A percentile compares a stretch with the other conserved stretches of the same genome.
phyloP scores from a whole-genome alignment of 2,888 invertebrate species.

The Agrenia bidenticulata region DNA sequence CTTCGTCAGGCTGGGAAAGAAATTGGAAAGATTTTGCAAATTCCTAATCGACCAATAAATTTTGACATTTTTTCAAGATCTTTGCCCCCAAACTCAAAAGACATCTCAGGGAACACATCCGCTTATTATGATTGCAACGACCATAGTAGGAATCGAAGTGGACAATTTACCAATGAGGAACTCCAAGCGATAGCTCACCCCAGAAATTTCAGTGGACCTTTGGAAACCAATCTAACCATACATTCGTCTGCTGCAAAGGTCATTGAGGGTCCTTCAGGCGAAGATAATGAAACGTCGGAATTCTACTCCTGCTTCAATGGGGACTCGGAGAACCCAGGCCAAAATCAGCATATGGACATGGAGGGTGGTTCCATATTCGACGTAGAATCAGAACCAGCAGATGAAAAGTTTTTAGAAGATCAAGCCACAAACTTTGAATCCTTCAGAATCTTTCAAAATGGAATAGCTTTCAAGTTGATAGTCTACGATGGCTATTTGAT shows the following conservation, averaged over 20 bases:
- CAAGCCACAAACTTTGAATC: slow-evolving; percentile 29
- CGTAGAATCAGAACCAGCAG: slow-evolving; percentile 26
- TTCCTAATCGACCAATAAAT: slow-evolving; percentile 40
- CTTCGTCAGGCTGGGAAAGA: slow-evolving; percentile 46
- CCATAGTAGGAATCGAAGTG: neutral
- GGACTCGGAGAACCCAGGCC: neutral
- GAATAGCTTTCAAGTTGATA: slow-evolving; percentile 40
- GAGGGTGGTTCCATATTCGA: slow-evolving; percentile 32
- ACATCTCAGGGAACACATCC: neutral
- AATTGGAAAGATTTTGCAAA: slow-evolving; percentile 45
- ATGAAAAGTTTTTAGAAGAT: slow-evolving; percentile 36
- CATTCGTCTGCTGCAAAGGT: neutral
- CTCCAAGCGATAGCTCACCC: neutral
- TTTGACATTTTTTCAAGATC: slow-evolving; percentile 4
- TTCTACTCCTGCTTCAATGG: neutral
- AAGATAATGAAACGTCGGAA: neutral
- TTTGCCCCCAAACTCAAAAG: slow-evolving; percentile 1
- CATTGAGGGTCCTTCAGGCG: neutral
- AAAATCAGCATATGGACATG: neutral
- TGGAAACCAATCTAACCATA: too few species aligned
- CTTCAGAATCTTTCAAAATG: slow-evolving; percentile 47
- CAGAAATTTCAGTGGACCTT: neutral
- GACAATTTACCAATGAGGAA: slow-evolving; percentile 10
- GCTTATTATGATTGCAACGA: too few species aligned
- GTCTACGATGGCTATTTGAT: slow-evolving; percentile 48